Conservation (phyloP, 2,888 invertebrate species). For the Oeneis ivallda region DNA sequence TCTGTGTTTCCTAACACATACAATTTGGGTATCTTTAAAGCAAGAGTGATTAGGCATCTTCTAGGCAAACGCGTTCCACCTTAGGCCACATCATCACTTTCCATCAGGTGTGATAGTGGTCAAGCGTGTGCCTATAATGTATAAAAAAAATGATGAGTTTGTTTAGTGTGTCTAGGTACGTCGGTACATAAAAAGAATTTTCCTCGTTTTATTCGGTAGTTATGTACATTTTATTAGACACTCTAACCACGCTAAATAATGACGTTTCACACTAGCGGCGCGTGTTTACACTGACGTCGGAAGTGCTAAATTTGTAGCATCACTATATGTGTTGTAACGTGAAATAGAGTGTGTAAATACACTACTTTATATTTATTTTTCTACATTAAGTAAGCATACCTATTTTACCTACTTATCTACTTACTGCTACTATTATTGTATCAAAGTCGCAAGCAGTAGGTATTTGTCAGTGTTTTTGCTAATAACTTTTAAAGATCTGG, state of each 20-base stretch:
- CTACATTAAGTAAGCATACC: neutral
- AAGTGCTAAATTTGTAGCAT: slow-evolving; percentile 41
- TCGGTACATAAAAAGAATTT: slow-evolving; percentile 11
- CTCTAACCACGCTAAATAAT: slow-evolving; percentile 44
- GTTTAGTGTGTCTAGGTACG: neutral
- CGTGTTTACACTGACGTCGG: slow-evolving; percentile 41
- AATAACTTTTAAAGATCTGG: too few relatives aligned
- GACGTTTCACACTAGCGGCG: slow-evolving; percentile 40
- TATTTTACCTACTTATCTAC: neutral
- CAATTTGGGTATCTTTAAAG: too few relatives aligned
- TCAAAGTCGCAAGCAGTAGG: too few relatives aligned
- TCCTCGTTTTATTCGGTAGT: slow-evolving; percentile 26
- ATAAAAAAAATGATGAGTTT: too few relatives aligned
- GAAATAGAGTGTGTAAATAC: slow-evolving; percentile 30
- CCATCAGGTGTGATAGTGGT: too few relatives aligned
- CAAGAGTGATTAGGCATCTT: too few relatives aligned
- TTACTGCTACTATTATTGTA: too few relatives aligned
- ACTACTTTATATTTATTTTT: slow-evolving; percentile 15
- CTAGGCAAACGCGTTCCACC: too few relatives aligned
- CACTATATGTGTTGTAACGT: slow-evolving; percentile 38
- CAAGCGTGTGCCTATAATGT: too few relatives aligned
- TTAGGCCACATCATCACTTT: too few relatives aligned
- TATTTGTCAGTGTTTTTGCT: too few relatives aligned
- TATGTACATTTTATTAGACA: slow-evolving; percentile 40
- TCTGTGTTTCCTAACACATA: too few relatives aligned